Base-by-base conservation (phyloP, 2,113 vertebrate species). In the Falcunculus frontatus region DNA sequence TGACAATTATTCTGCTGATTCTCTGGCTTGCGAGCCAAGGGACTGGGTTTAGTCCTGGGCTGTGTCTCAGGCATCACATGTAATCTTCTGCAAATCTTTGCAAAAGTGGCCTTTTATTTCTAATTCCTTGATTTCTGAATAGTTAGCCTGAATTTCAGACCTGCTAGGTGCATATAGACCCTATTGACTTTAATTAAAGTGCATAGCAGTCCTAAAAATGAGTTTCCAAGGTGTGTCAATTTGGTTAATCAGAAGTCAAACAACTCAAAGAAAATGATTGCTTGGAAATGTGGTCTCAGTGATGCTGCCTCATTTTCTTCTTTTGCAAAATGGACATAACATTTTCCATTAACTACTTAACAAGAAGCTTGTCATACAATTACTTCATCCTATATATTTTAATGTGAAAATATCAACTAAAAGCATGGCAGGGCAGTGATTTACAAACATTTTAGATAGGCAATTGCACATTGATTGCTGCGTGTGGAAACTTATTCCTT, bases 401-500 rank as follows among this genome's bases (percentile, higher is more conserved):
- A 86, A 86, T 49, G 16, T 60, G 67, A 93, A 95, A 70, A 67
- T 37, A 65, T 68, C 44, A 70, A 18, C 64, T 90, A 67, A 90
- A 94, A 92, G n/a, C 7, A 6, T 44, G 29, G 33, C 47, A 76
- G 30, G 49, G 7, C 8, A 86, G 27, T 77, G 26, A 50, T 50
- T 76, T 81, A 42, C 27, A 78, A 87, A 80, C 50, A 79, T 75
- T 91, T 91, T 50, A 92, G 59, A 59, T 69, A 57, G 59, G 65
- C 44, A 93, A 77, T 87, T 91, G 81, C 60, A 37, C 72, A 89
- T 33, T 47, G 62, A 95, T 91, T 90, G 78, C 92, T 97, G 92
- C 84, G n/a, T 91, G 93, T 95, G 86, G 96, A 93, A 93, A 94
- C 37, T 85, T 67, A 79, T 75, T 96, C 88, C 80, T 88, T 96